Conservation (phyloP, 2,797 vertebrate species). For the Adelosebastes latens region DNA sequence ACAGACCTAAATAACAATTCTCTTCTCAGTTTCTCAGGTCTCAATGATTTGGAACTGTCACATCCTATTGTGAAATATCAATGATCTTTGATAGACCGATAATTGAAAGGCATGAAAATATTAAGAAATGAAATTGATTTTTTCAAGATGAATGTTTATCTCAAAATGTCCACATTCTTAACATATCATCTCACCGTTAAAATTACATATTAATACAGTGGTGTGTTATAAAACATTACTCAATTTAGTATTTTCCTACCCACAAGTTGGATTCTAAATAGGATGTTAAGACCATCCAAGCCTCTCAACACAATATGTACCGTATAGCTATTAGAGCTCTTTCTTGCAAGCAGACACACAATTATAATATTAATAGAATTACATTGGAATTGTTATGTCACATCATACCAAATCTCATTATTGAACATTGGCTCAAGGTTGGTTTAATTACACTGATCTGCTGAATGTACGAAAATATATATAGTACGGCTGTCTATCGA, state of each 20-base stretch:
- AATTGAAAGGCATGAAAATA: not conserved
- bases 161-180: not conserved
- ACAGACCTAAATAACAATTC: constrained; percentile 23
- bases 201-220: not conserved
- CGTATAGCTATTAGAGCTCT: not conserved
- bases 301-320: not conserved
- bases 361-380: not conserved
- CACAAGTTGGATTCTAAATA: not conserved
- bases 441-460: not conserved
- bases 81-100: not conserved
- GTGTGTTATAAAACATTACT: not conserved
- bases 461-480: not conserved
- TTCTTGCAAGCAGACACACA: not conserved
- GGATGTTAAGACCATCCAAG: not conserved
- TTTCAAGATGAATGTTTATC: not conserved
- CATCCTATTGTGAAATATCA: not conserved
- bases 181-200: not conserved
- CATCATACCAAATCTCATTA: not conserved
- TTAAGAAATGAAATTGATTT: not conserved
- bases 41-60: not conserved
- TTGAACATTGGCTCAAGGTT: not conserved
- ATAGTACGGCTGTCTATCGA: not conserved
- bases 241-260: not conserved
- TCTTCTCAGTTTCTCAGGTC: not conserved
- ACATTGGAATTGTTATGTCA: not conserved